phyloP scores from a whole-genome alignment of 2,888 invertebrate species.

The Lasioglossum malachurum region DNA sequence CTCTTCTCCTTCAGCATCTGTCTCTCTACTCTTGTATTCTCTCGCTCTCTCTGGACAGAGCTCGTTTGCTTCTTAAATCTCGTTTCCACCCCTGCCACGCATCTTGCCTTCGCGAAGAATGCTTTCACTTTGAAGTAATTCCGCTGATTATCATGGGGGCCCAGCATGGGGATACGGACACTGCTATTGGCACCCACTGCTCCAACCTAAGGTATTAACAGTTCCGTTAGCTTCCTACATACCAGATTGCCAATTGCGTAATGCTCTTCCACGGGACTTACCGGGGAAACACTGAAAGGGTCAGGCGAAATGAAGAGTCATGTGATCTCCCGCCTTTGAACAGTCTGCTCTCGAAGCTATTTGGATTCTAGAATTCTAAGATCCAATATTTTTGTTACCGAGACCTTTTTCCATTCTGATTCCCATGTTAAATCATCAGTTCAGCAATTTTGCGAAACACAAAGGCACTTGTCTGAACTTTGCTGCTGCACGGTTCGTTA shows the following conservation, averaged over 20 bases:
- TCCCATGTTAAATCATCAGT: too few relatives aligned
- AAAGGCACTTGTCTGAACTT: neutral
- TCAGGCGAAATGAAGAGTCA: neutral
- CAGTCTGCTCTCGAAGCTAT: too few relatives aligned
- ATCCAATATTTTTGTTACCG: too few relatives aligned
- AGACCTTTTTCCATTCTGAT: too few relatives aligned
- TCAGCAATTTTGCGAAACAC: neutral
- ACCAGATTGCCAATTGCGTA: neutral
- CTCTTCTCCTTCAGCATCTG: neutral
- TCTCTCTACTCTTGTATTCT: neutral
- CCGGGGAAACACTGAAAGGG: neutral
- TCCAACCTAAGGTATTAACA: neutral
- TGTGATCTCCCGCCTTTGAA: neutral
- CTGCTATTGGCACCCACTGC: neutral
- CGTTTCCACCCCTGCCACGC: neutral
- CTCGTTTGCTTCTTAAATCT: neutral
- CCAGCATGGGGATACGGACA: neutral
- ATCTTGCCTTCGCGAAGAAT: neutral
- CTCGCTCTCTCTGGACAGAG: neutral
- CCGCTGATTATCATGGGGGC: neutral
- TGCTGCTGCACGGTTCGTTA: slow-evolving; percentile 34
- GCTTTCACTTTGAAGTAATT: neutral
- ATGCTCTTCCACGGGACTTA: neutral
- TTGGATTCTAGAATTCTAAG: neutral
- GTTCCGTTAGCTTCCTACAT: neutral